phyloP scores from a whole-genome alignment of 2,113 vertebrate species.

The Etia nguti region DNA sequence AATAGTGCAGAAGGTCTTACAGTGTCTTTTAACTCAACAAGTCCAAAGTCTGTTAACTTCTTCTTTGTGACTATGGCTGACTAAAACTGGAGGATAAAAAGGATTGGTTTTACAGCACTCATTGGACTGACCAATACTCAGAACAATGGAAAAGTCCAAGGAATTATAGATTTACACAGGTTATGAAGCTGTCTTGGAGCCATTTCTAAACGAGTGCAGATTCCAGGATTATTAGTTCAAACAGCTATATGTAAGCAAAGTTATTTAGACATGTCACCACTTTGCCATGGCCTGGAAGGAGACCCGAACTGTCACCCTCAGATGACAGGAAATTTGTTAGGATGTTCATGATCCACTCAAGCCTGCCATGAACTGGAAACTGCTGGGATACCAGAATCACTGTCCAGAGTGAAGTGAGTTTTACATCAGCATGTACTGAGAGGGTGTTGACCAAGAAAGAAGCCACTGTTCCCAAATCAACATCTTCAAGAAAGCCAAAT shows the following conservation, averaged over 20 bases:
- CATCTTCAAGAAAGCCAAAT: not conserved
- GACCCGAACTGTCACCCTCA: not conserved
- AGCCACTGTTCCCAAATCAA: not conserved
- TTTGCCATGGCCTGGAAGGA: rapidly evolving
- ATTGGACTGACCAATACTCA: not conserved
- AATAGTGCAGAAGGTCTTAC: not conserved
- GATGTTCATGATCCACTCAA: not conserved
- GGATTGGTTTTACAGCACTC: not conserved
- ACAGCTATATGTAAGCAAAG: not conserved
- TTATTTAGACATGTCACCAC: not conserved
- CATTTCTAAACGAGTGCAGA: not conserved
- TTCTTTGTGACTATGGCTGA: not conserved
- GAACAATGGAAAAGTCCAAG: not conserved
- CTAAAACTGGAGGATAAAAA: not conserved
- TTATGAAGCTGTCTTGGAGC: not conserved
- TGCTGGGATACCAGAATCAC: not conserved
- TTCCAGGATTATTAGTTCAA: not conserved
- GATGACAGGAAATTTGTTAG: not conserved
- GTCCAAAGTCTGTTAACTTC: not conserved
- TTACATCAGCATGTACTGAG: not conserved
- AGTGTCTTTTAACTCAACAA: not conserved
- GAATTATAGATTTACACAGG: not conserved
- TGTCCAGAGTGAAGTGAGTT: not conserved
- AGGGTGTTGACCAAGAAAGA: not conserved
- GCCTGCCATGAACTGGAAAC: not conserved